phyloP scores from a whole-genome alignment of 2,797 vertebrate species.

The Ptychadena robeensis region DNA sequence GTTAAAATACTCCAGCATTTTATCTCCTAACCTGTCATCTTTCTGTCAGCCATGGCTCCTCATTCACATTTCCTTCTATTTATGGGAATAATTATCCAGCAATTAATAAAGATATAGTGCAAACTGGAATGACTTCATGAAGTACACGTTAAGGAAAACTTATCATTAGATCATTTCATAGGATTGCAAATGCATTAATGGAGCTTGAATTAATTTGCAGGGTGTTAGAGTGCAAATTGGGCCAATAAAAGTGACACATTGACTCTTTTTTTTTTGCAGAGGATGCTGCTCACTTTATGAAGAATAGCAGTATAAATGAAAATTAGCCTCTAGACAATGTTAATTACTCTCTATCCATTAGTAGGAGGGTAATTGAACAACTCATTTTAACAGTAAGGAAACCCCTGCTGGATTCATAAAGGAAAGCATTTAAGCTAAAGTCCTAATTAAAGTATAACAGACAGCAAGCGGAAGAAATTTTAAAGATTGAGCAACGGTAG shows the following conservation, averaged over 20 bases:
- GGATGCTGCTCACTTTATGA: conserved; percentile 72
- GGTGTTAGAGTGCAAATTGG: conserved; percentile 75
- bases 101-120: conserved; percentile 6
- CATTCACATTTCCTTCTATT: conserved; percentile 57
- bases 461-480: conserved; percentile 60
- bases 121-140: conserved; percentile 58
- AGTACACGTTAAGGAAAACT: conserved; percentile 58
- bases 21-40: conserved; percentile 55
- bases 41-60: conserved; percentile 43
- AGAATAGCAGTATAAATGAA: conserved; percentile 78
- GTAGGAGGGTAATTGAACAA: conserved; percentile 75
- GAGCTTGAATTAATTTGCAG: conserved; percentile 74
- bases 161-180: conserved; percentile 60
- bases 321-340: conserved; percentile 91
- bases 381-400: conserved; percentile 74
- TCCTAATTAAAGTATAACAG: conserved; percentile 69
- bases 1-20: conserved; percentile 54
- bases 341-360: conserved; percentile 90
- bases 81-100: conserved; percentile 55
- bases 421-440: conserved; percentile 68
- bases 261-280: conserved; percentile 77
- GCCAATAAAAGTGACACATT: conserved; percentile 77
- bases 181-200: conserved; percentile 66
- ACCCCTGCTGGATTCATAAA: conserved; percentile 74
- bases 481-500: conserved; percentile 44